Evolutionary conservation across 1,140 invertebrate genomes (phyloP), one percentile per base, ranked within the genome.

Genomic region (Lepidurus apus): DNA sequence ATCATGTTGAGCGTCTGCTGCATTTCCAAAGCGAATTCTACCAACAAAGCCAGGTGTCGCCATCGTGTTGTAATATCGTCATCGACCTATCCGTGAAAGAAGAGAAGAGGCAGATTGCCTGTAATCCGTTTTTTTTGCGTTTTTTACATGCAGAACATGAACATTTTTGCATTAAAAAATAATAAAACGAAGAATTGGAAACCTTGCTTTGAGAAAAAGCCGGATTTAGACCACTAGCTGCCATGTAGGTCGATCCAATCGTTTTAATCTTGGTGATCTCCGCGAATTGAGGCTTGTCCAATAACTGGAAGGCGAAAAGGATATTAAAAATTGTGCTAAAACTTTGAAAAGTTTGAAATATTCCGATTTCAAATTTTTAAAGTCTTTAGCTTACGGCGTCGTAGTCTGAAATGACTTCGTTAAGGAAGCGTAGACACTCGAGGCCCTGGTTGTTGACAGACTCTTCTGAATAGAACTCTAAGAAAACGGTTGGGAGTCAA

Each of bases 321-420:
- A 17, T n/a, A 78, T 76, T 21, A 0, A 78, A 13, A 77, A 8
- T 21, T 77, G 8, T 43, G 73, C 21, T 1, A 73, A 21, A 21
- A 21, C 1, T 21, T 8, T 0, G 0, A 26, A 26, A 73, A 73
- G 26, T 73, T 7, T 21, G 9, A 7, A 73, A 73, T 8, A 8
- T 7, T 26, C 7, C 7, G 0, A 73, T 73, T 26, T 73, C 26
- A 73, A 73, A 21, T 9, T 73, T 26, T 73, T 73, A 0, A 8
- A 73, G 73, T 42, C 21, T 79, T 26, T 13, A 44, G 89, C 90
- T 90, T 88, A 96, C 94, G 81, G 94, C 93, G 89, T 98, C 97
- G 85, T 97, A 98, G 87, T 98, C 97, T 0, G 95, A 97, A 83
- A 98, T 98, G 78, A 98, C 96, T 90, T 98, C 97, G 85, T 98